Base-by-base conservation (phyloP, 2,888 invertebrate genomes). In the Eurytoma californica region DNA sequence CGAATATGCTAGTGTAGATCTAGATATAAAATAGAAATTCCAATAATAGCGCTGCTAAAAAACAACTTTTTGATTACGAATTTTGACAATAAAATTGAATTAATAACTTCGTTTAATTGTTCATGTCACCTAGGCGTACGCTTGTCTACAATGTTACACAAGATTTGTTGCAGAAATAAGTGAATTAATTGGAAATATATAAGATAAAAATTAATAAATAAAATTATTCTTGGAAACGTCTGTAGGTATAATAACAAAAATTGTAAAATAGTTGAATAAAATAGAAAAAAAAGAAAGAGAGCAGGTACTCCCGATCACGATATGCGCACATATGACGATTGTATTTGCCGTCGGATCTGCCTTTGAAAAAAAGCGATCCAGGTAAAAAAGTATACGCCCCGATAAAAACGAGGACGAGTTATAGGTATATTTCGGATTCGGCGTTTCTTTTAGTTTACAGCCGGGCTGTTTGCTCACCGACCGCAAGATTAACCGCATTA, bases 401-500 rank as follows among this genome's bases (percentile, higher is more conserved):
- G 47, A 63, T 73, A 74, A 61, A 69, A 61, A 63, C n/a, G n/a
- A 66, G 51, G 53, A 55, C 53, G 60, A 66, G 72, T 75, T 66
- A 67, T 67, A 67, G 72, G 58, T 77, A 72, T 55, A 72, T 66
- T 73, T 58, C 80, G 82, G 67, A 80, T 61, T 72, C 69, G 60
- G 63, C 69, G 67, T 24, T 74, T 78, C 77, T 81, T 79, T 79
- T 39, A 70, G 67, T 76, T 81, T 74, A 24, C 63, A 39, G 72
- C 65, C 60, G 66, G 77, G n/a, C 55, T 86, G 82, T 87, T 87
- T 87, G 82, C 84, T 82, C 83, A 83, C 80, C 81, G 84, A 87
- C 86, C 86, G 82, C 86, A 87, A 84, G 84, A 87, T 85, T 84
- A 86, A 86, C 84, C 84, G 83, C 85, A 84, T 84, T 84, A 86